Conservation (phyloP, 1,140 invertebrate species). For the Dermatophagoides farinae region DNA sequence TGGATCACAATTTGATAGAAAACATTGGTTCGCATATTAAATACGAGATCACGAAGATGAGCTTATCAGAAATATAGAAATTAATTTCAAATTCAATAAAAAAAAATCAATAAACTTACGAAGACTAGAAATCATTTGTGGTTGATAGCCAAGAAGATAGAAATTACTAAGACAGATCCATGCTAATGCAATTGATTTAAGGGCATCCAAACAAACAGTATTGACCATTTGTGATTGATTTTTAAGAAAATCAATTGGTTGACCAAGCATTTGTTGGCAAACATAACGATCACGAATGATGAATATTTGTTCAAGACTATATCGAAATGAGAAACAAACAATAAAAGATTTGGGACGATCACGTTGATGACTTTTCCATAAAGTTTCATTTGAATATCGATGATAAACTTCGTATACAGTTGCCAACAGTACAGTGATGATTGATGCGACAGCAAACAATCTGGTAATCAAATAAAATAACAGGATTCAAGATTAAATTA, state of each 20-base stretch:
- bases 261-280: background rate
- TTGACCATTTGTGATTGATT: background rate
- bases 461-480: background rate
- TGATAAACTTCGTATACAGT: background rate
- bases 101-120: slow-evolving; percentile 4
- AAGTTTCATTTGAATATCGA: background rate
- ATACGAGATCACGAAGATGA: background rate
- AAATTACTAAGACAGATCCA: slow-evolving; percentile 12
- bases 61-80: background rate
- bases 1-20: slow-evolving; percentile 1
- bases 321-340: background rate
- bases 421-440: background rate
- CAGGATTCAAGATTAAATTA: background rate
- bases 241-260: background rate
- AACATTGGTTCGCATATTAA: background rate
- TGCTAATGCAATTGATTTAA: slow-evolving; percentile 5
- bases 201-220: background rate
- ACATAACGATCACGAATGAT: background rate
- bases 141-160: slow-evolving; percentile 8
- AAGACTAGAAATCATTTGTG: slow-evolving; percentile 1
- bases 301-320: background rate
- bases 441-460: background rate
- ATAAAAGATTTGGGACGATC: slow-evolving; percentile 3
- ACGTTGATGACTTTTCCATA: background rate
- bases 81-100: background rate